A percentile compares a stretch with the other conserved stretches of the same genome.
These are phyloP conservation scores for Chrysemys picta DNA, from an alignment of 2,113 vertebrate genomes.

Conservation along the genomic window DNA sequence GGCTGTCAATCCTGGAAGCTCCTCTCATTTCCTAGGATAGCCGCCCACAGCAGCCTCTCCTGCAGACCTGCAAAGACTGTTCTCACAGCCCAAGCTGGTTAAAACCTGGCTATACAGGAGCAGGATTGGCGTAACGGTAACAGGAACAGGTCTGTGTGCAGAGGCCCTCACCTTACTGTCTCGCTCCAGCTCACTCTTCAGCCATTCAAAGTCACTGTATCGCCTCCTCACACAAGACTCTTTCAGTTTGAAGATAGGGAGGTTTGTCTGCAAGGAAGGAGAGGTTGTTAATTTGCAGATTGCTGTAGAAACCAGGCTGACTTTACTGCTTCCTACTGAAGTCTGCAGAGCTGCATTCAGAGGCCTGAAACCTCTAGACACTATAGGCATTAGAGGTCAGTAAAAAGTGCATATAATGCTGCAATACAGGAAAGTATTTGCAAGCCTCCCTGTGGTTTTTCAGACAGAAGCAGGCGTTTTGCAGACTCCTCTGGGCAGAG, in stretches of 20 bases:
- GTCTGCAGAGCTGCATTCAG: not conserved
- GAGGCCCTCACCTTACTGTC: slow-evolving; percentile 93
- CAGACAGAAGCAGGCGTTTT: not conserved
- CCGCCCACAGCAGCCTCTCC: not conserved
- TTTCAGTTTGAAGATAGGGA: slow-evolving; percentile 98
- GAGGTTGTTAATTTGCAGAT: not conserved
- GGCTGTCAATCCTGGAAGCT: not conserved
- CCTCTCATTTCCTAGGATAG: not conserved
- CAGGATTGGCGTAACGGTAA: not conserved
- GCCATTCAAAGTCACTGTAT: slow-evolving; percentile 99
- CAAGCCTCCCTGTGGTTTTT: not conserved
- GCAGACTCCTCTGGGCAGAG: not conserved
- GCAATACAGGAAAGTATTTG: not conserved
- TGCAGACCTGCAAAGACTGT: not conserved
- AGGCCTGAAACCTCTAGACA: not conserved
- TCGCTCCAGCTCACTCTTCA: slow-evolving; percentile 98
- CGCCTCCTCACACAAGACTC: slow-evolving; percentile 94
- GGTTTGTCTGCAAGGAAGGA: slow-evolving; percentile 88
- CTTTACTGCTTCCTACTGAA: not conserved
- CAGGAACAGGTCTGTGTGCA: not conserved
- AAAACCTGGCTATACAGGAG: not conserved
- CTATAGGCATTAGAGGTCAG: not conserved
- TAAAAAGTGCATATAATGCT: not conserved
- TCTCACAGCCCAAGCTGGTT: not conserved
- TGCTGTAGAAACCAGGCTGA: not conserved